A percentile compares a stretch with the other conserved stretches of the same genome.
Conservation (phyloP, 2,797 vertebrate species). For the Falco rusticolus region DNA sequence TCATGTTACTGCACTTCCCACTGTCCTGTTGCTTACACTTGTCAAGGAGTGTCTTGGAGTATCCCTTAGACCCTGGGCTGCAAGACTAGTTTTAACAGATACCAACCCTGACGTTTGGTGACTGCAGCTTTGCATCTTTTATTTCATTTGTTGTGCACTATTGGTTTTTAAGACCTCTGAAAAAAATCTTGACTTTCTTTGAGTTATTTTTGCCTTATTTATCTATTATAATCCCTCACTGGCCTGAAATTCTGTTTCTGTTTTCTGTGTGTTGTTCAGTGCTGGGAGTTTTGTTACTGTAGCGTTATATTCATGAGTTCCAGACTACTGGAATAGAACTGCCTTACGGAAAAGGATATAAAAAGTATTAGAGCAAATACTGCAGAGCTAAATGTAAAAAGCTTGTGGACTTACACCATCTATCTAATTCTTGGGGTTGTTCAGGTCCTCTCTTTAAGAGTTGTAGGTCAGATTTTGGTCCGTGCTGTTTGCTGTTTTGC, state of each 20-base stretch:
- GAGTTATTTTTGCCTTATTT: background rate
- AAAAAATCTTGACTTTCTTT: too few species aligned
- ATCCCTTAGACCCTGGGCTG: background rate
- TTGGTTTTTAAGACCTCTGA: background rate
- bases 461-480: background rate
- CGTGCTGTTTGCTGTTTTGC: background rate
- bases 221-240: background rate
- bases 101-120: background rate
- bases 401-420: background rate
- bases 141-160: background rate
- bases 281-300: background rate
- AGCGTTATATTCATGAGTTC: background rate
- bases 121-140: background rate
- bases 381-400: background rate
- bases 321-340: background rate
- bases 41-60: background rate
- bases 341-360: background rate
- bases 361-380: background rate
- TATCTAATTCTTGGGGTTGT: background rate
- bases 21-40: background rate
- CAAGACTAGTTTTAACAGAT: background rate
- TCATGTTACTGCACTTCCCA: background rate
- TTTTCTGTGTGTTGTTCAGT: background rate
- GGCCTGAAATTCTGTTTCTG: background rate
- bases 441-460: background rate